These are phyloP conservation scores for Nymphalis polychloros DNA, from an alignment of 2,888 invertebrate species.

Conservation along the genomic window DNA sequence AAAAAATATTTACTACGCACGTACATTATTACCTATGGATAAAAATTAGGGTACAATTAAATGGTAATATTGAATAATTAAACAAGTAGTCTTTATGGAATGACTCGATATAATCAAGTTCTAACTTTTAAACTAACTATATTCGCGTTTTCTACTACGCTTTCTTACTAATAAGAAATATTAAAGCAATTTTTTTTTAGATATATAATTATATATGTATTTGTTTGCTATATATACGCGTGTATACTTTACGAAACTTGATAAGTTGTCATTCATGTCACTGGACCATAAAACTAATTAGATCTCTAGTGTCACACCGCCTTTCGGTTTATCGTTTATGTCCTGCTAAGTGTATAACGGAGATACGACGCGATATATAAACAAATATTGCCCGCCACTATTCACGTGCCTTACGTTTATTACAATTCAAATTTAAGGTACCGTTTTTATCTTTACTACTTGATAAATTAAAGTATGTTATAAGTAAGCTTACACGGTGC, in stretches of 20 bases:
- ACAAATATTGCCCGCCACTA: not conserved
- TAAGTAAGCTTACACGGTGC: too few species aligned
- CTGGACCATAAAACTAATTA: conserved; percentile 61
- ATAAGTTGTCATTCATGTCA: conserved; percentile 43
- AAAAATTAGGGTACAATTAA: too few species aligned
- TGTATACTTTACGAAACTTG: conserved; percentile 12
- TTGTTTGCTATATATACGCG: not conserved
- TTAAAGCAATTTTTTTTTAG: not conserved
- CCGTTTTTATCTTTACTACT: too few species aligned
- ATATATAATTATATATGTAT: not conserved
- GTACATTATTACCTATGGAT: too few species aligned
- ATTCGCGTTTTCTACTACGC: too few species aligned
- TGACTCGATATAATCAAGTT: too few species aligned
- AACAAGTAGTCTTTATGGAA: too few species aligned
- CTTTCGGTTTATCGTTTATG: conserved; percentile 46
- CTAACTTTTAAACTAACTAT: too few species aligned
- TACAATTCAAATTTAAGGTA: not conserved
- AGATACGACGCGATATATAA: conserved; percentile 9
- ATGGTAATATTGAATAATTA: too few species aligned
- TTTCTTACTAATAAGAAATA: too few species aligned
- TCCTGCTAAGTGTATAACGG: conserved; percentile 40
- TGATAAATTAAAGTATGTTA: too few species aligned
- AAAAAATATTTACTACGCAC: too few species aligned
- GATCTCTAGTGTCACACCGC: conserved; percentile 50
- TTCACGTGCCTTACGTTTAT: not conserved